Evolutionary conservation across 2,797 vertebrate species (phyloP), one percentile per base, ranked within the genome.

Genomic region (Bovichtus variegatus): DNA sequence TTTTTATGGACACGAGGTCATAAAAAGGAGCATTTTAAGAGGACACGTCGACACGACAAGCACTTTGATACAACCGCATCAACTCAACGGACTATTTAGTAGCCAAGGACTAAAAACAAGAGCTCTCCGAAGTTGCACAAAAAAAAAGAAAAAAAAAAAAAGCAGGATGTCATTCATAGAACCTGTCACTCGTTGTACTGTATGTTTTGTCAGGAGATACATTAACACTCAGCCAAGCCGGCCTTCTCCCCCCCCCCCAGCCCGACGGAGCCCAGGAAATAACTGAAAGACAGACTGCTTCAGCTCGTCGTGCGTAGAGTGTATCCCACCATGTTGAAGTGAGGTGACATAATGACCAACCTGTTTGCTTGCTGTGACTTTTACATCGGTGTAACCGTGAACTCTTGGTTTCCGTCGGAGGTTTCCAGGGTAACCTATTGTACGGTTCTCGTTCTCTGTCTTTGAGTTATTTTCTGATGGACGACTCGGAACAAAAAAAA

Each of bases 311-410:
- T 97, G 96, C 84, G 94, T 95, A 96, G 96, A 91, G 91, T 93
- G 93, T 96, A 93, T 95, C 81, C 91, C 91, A 96, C 93, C 94
- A 93, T 88, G 92, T 94, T 78, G 76, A 91, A 91, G 91, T 92
- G 90, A 93, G 87, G 91, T 90, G 91, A 91, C 71, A 82, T 81
- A 86, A 89, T 59, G 73, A 87, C 40, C 83, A 83, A 67, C 92
- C 85, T 95, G 95, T n/a, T 98, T 97, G 96, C 94, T 97, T 96
- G 95, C 94, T 96, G 97, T 98, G 96, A 97, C 93, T n/a, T n/a
- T 97, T 96, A 95, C 93, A 96, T 97, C 94, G 94, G 95, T 97
- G 96, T 95, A 95, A 94, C 94, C 93, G 96, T 97, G 95, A 91
- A 96, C 95, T 95, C 93, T 95, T 95, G 93, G 94, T 97, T 97